phyloP scores from a whole-genome alignment of 2,113 vertebrate species.

The Platichthys flesus region DNA sequence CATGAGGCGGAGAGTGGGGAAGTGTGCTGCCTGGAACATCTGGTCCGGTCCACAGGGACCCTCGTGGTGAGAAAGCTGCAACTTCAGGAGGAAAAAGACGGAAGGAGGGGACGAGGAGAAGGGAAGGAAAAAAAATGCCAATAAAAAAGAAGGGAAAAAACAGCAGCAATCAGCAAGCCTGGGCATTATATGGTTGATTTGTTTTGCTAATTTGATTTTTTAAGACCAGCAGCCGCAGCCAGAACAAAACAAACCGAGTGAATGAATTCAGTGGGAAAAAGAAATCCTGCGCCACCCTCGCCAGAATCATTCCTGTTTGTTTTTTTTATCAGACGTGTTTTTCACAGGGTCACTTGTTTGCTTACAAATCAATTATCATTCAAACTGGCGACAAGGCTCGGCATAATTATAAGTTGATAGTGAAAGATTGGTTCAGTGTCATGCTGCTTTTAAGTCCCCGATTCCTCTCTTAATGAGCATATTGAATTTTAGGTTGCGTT shows the following conservation, averaged over 20 bases:
- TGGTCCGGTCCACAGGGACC: constrained; percentile 85
- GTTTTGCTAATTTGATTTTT: constrained; percentile 85
- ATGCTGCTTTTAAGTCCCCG: constrained; percentile 12
- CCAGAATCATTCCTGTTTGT: constrained; percentile 39
- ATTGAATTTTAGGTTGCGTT: constrained; percentile 9
- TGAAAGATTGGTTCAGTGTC: constrained; percentile 47
- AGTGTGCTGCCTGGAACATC: constrained; percentile 87
- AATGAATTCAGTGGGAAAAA: constrained; percentile 53
- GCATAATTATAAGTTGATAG: neutral
- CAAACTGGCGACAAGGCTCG: constrained; percentile 7
- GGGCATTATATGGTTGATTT: constrained; percentile 84
- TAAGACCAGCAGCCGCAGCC: constrained; percentile 75
- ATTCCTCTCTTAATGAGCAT: neutral
- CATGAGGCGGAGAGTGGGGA: constrained; percentile 85
- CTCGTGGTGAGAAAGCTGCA: constrained; percentile 85
- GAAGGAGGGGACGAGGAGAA: constrained; percentile 34
- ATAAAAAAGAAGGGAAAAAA: constrained; percentile 71
- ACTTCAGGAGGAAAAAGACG: constrained; percentile 78
- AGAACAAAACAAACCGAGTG: constrained; percentile 63
- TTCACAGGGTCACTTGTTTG: constrained; percentile 47
- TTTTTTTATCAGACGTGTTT: constrained; percentile 51
- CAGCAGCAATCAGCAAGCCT: constrained; percentile 75
- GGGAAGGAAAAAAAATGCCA: constrained; percentile 62
- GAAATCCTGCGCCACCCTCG: constrained; percentile 44
- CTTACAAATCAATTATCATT: constrained; percentile 49